Percentiles rank a stretch among this genome's conserved stretches.
Conservation (phyloP, 2,888 invertebrate species). For the Zaprionus lineosus region DNA sequence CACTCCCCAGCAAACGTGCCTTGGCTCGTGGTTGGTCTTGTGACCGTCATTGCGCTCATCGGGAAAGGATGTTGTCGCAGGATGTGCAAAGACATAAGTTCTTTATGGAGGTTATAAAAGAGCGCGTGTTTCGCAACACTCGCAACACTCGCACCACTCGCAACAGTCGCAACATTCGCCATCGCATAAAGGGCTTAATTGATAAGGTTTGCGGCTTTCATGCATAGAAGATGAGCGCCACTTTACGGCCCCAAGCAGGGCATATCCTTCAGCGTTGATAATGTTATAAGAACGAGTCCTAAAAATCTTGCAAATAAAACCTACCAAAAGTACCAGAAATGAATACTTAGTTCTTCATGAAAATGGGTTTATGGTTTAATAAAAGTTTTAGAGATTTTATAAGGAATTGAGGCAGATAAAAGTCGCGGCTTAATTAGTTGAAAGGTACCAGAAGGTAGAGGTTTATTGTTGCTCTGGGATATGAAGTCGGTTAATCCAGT, state of each 20-base stretch:
- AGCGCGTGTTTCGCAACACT: conserved; percentile 41
- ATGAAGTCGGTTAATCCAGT: too few species aligned
- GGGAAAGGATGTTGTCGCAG: conserved; percentile 45
- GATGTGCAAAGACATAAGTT: conserved; percentile 65
- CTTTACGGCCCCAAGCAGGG: conserved; percentile 8
- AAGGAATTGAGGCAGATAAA: too few species aligned
- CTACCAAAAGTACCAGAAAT: too few species aligned
- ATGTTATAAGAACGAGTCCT: conserved; percentile 25
- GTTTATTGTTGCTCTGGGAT: too few species aligned
- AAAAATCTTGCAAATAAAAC: conserved; percentile 7
- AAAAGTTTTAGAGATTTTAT: conserved; percentile 19
- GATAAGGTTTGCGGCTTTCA: conserved; percentile 48
- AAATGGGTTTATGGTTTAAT: conserved; percentile 33
- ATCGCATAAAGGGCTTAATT: conserved; percentile 65
- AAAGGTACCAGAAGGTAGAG: too few species aligned
- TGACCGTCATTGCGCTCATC: too few species aligned
- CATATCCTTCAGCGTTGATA: conserved; percentile 6
- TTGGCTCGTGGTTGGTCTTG: too few species aligned
- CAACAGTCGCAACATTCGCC: conserved; percentile 56
- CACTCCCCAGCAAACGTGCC: too few species aligned
- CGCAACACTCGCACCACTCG: conserved; percentile 49
- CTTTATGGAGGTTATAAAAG: conserved; percentile 60
- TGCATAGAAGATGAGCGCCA: conserved; percentile 25
- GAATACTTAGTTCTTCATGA: conserved; percentile 28
- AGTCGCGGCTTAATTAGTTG: too few species aligned